phyloP scores from a whole-genome alignment of 2,113 vertebrate genomes.

The Neolamprologus sp. region DNA sequence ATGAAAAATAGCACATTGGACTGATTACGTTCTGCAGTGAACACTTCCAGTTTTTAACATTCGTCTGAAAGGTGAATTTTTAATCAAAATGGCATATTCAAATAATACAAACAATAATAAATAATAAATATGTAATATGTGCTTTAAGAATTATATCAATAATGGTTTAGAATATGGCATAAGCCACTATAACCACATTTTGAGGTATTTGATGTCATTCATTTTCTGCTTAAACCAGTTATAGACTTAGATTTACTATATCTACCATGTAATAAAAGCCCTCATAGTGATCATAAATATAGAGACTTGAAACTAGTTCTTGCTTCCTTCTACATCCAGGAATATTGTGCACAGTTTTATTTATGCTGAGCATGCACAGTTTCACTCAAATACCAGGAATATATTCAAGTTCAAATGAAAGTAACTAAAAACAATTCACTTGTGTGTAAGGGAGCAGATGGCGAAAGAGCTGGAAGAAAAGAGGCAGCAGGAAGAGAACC shows the following conservation, averaged over 20 bases:
- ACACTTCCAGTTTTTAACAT: background rate
- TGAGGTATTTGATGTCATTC: background rate
- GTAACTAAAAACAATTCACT: background rate
- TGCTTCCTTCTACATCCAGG: background rate
- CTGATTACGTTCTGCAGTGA: background rate
- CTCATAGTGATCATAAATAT: background rate
- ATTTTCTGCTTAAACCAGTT: background rate
- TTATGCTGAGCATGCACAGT: background rate
- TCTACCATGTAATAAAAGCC: background rate
- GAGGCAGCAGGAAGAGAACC: conserved; percentile 60
- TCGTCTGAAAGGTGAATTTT: background rate
- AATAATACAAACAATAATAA: background rate
- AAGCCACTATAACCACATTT: background rate
- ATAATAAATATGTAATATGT: background rate
- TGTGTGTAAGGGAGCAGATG: conserved; percentile 60
- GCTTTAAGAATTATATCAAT: background rate
- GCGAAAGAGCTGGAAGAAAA: conserved; percentile 64
- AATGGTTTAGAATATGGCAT: background rate
- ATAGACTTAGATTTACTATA: background rate
- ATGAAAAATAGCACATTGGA: background rate
- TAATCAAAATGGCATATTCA: background rate
- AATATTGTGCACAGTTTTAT: background rate
- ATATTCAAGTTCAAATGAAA: background rate
- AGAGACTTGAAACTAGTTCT: background rate
- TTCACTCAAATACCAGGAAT: background rate